Base-by-base conservation (phyloP, 1,140 invertebrate genomes). In the Aradophagus sp. region DNA sequence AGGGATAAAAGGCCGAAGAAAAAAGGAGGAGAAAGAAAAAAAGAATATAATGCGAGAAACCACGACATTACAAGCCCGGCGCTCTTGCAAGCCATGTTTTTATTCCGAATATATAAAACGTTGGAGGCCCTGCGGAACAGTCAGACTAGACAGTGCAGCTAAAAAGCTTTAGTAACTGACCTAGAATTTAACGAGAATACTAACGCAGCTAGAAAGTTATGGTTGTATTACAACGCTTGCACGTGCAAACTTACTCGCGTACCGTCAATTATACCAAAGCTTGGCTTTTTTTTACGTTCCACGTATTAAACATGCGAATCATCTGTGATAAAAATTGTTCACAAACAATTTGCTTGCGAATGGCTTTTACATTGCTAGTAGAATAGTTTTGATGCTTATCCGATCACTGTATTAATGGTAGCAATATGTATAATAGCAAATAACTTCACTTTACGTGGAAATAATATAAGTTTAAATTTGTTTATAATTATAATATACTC, bases 91-190 rank as follows among this genome's bases (percentile, higher is more conserved):
- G 67, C 53, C 50, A 45, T 66, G 55, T 66, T 72, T 66, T 66
- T 72, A 72, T 72, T 61, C 35, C 35, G 6, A 48, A 56, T 47
- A 50, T 61, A 61, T 66, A 66, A 72, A 66, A 56, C 67, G 39
- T 10, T 53, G 59, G 59, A 65, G 55, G 50, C 39, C 39, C 67
- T 38, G 23, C 16, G 48, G 56, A 66, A 72, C 50, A 66, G 35
- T 66, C 55, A 45, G 44, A 66, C 35, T 61, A 55, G 39, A 53
- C 59, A 34, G 36, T 38, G 23, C 8, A 13, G 47, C 69, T 65
- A 61, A 66, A 72, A 66, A 72, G 61, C 69, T 61, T 56, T 50
- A 29, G 69, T 71, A 45, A 65, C 69, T 72, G 69, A 72, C 69
- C 69, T 72, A 72, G 48, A 72, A 72, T 66, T 61, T 61, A 65